Base-by-base conservation (phyloP, 1,140 invertebrate species). In the Hyphantria cunea region DNA sequence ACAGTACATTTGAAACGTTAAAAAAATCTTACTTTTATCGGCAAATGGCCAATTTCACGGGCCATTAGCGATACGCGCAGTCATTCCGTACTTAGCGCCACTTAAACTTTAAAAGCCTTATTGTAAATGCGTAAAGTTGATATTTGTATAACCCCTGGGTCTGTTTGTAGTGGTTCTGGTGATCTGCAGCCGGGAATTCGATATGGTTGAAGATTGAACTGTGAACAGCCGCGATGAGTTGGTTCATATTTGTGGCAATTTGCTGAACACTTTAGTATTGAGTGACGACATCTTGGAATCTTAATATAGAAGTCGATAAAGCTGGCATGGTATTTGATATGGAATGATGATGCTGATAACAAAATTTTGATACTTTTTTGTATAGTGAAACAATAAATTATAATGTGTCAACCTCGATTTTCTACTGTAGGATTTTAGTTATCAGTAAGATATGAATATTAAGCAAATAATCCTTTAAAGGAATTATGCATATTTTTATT, bases 31-130 rank as follows among this genome's bases (percentile, higher is more conserved):
- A 56, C 44, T 47, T 47, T 67, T 66, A 70, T 59, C 53, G 54
- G 52, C 59, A 56, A 66, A 45, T 62, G 70, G 64, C 66, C 74
- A 73, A 79, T 81, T 81, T 79, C 76, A 81, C 70, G 76, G 70
- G 51, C 68, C 76, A 79, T 81, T 81, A 81, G 70, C 54, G 44
- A 39, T 70, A 78, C 74, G 75, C 70, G 72, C 68, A 66, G 66
- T 76, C 76, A 76, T 70, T 71, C 68, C 50, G 58, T 45, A 49
- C 12, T 51, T 13, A 25, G 53, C 39, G 13, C 10, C 0, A 6
- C 33, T 41, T 14, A 42, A 31, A 50, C 33, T 17, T 41, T 59
- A 8, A 32, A 11, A 13, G 12, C 56, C n/a, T 52, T 69, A 66
- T 53, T 42, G 0, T 32, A n/a, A 34, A 10, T 9, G 0, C 0